phyloP scores from a whole-genome alignment of 2,113 vertebrate species.

The Pelmatolapia mariae region DNA sequence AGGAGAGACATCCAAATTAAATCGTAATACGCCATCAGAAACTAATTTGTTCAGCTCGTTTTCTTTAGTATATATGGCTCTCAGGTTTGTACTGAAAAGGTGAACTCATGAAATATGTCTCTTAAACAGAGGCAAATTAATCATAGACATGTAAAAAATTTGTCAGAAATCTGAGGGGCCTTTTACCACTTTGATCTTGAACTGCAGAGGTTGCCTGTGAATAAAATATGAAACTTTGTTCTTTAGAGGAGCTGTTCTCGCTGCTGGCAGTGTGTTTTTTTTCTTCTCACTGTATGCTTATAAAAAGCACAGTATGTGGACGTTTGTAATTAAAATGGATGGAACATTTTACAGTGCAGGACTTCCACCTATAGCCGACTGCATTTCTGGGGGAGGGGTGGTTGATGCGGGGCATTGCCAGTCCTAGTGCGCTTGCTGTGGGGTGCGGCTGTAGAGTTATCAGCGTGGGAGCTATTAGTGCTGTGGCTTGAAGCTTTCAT shows the following conservation, averaged over 20 bases:
- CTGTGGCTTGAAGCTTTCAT: not conserved
- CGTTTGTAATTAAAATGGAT: not conserved
- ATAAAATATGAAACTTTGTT: slow-evolving; percentile 30
- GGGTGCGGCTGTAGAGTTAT: not conserved
- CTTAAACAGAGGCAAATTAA: slow-evolving; percentile 26
- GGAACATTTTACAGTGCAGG: not conserved
- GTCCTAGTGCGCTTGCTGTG: not conserved
- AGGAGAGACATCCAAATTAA: not conserved
- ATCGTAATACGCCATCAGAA: slow-evolving; percentile 1
- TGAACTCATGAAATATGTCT: slow-evolving; percentile 13
- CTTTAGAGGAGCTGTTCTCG: not conserved
- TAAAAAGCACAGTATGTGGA: not conserved
- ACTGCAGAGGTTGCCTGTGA: not conserved
- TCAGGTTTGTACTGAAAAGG: not conserved
- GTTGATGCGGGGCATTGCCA: not conserved
- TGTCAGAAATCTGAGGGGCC: slow-evolving; percentile 25
- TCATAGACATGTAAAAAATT: slow-evolving; percentile 16
- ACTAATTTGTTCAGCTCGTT: slow-evolving; percentile 15
- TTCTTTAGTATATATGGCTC: not conserved
- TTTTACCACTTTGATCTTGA: slow-evolving; percentile 33
- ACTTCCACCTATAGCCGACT: not conserved
- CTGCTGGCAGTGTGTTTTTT: not conserved
- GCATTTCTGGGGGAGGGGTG: not conserved
- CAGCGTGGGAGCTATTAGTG: not conserved
- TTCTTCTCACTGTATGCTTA: not conserved